A percentile compares a stretch with the other conserved stretches of the same genome.
These are phyloP conservation scores for Zoanthus solanderi DNA, from an alignment of 92 coral and sea anemone species.

Conservation along the genomic window DNA sequence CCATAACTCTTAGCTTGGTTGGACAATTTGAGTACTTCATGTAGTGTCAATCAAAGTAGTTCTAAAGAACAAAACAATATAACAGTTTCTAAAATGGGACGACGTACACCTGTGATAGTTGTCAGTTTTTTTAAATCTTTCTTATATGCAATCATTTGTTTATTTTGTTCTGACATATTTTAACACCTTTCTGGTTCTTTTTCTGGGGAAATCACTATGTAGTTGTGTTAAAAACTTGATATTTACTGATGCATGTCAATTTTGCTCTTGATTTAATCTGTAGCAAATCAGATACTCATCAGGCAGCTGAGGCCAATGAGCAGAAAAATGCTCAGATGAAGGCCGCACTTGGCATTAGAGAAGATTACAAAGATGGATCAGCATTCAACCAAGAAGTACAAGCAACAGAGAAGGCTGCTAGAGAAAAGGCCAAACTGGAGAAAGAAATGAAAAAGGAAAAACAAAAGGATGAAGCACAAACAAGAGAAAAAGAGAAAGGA, in stretches of 20 bases:
- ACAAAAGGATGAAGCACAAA: conserved; percentile 64
- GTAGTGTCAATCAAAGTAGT: too few species aligned
- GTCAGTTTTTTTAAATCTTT: too few species aligned
- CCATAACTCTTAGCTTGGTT: too few species aligned
- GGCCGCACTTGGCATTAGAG: conserved; percentile 93
- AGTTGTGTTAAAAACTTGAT: background rate
- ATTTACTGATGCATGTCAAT: background rate
- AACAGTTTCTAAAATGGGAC: too few species aligned
- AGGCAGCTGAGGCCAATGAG: conserved; percentile 93
- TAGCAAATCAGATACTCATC: conserved; percentile 88
- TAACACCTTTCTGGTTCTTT: too few species aligned
- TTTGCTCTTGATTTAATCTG: background rate
- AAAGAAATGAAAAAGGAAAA: conserved; percentile 58
- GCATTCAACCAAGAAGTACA: conserved; percentile 92
- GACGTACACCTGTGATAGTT: too few species aligned
- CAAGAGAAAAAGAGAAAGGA: conserved; percentile 60
- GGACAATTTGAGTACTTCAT: too few species aligned
- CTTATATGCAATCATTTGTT: too few species aligned
- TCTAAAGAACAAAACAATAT: too few species aligned
- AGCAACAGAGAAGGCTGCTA: conserved; percentile 77
- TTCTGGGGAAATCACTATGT: too few species aligned
- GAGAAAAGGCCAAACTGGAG: conserved; percentile 68
- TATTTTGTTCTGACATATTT: too few species aligned
- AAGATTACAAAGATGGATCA: conserved; percentile 92
- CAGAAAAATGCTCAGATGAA: conserved; percentile 92